Base-by-base conservation (phyloP, 2,888 invertebrate species). In the Meliscaeva auricollis region DNA sequence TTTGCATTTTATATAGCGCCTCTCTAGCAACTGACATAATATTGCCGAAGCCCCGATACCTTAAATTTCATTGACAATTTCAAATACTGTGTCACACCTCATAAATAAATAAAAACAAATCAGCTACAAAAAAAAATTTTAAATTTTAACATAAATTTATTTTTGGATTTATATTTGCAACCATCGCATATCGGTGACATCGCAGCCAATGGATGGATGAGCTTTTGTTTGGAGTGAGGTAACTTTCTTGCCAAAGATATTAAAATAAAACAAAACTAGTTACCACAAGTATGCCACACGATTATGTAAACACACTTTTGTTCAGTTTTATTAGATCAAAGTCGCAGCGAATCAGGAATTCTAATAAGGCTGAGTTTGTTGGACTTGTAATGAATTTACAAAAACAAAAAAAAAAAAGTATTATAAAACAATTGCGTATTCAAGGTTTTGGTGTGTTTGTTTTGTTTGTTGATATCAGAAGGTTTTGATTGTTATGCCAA, bases 311-410 rank as follows among this genome's bases (percentile, higher is more conserved):
- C 30, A 52, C 30, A 46, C 15, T 66, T 58, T 70, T 58, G 46
- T 30, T 58, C 50, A 56, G 64, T 58, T 79, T 75, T 74, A 79
- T 79, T 83, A 74, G 83, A 83, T 74, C 83, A 75, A 83, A 74
- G 83, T 64, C 83, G 50, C 50, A 69, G n/a, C 69, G 32, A 83
- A 70, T 48, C 73, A 46, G 66, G 72, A 82, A 82, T 82, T 82
- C 77, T 77, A 73, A 82, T 82, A 73, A 48, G 46, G 58, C 32
- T 69, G 20, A 44, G 2, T 44, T 15, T 26, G 32, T 66, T 48
- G n/a, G 48, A 50, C 13, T 50, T 35, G 22, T 35, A 66, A 52
- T 38, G 64, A 60, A 20, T 66, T 72, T 35, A 26, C 32, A 66
- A 58, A 58, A 30, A 44, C 17, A 58, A 32, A 73, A 32, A 73